A percentile compares a stretch with the other conserved stretches of the same genome.
phyloP scores from a whole-genome alignment of 2,797 vertebrate species.

The Thamnophis elegans region DNA sequence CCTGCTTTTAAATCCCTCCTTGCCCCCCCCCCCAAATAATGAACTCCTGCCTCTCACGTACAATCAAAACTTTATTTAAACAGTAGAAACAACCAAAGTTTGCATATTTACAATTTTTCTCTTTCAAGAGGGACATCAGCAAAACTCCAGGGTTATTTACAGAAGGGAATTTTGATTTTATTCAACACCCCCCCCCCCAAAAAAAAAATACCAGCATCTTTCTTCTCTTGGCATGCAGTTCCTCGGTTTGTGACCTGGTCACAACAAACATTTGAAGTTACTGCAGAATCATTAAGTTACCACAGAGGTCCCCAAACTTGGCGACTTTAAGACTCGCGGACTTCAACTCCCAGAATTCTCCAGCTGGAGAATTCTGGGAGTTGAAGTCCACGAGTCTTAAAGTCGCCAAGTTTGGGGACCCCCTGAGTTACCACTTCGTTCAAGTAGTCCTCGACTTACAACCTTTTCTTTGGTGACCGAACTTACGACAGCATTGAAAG shows the following conservation, averaged over 20 bases:
- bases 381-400: too few relatives aligned
- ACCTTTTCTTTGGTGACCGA: background rate
- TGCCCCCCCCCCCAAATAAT: rapidly evolving
- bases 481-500: background rate
- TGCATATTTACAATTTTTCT: background rate
- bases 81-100: background rate
- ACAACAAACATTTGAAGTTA: background rate
- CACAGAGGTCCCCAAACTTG: too few relatives aligned
- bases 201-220: background rate
- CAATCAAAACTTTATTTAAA: background rate
- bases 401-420: too few relatives aligned
- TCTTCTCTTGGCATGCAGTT: background rate
- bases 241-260: background rate
- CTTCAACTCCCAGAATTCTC: too few relatives aligned
- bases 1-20: background rate
- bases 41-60: background rate
- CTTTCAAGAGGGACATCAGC: background rate
- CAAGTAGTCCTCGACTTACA: background rate
- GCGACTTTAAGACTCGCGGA: too few relatives aligned
- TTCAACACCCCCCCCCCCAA: background rate
- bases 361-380: too few relatives aligned
- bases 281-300: background rate
- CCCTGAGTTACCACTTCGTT: background rate
- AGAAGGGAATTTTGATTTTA: background rate
- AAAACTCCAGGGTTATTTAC: background rate